Conservation (phyloP, 2,888 invertebrate species). For the Lasiommata megera region DNA sequence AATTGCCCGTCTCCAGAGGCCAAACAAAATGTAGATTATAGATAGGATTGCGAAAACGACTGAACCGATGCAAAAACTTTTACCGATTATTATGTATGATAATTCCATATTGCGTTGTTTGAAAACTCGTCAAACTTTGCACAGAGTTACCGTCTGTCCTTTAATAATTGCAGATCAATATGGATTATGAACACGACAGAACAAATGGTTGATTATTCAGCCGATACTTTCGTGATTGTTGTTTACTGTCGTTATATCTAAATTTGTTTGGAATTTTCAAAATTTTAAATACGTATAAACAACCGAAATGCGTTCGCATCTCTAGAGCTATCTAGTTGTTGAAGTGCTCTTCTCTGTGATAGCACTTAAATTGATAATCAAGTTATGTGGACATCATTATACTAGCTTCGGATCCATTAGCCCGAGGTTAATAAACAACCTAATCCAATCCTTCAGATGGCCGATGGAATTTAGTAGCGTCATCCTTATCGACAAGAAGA, state of each 20-base stretch:
- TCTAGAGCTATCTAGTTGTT: too few species aligned
- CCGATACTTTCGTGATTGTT: not conserved
- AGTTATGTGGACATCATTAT: too few species aligned
- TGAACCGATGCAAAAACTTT: constrained; percentile 8
- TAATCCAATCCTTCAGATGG: too few species aligned
- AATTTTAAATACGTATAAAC: too few species aligned
- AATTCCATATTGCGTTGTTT: constrained; percentile 24
- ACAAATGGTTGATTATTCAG: not conserved
- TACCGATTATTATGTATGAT: constrained; percentile 7
- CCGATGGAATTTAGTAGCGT: too few species aligned
- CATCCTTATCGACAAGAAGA: too few species aligned
- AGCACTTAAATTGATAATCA: too few species aligned
- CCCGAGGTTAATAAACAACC: too few species aligned
- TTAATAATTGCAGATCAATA: not conserved
- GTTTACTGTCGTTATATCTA: not conserved
- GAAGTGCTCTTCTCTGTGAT: too few species aligned
- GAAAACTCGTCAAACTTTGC: constrained; percentile 32
- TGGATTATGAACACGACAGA: not conserved
- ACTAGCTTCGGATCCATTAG: too few species aligned
- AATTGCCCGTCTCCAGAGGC: constrained; percentile 6
- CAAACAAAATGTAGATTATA: not conserved
- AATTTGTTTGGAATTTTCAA: too few species aligned
- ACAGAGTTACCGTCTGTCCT: not conserved
- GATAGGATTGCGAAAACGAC: constrained; percentile 1
- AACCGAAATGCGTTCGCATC: too few species aligned